phyloP scores from a whole-genome alignment of 2,113 vertebrate genomes.

The Ranitomeya imitator region DNA sequence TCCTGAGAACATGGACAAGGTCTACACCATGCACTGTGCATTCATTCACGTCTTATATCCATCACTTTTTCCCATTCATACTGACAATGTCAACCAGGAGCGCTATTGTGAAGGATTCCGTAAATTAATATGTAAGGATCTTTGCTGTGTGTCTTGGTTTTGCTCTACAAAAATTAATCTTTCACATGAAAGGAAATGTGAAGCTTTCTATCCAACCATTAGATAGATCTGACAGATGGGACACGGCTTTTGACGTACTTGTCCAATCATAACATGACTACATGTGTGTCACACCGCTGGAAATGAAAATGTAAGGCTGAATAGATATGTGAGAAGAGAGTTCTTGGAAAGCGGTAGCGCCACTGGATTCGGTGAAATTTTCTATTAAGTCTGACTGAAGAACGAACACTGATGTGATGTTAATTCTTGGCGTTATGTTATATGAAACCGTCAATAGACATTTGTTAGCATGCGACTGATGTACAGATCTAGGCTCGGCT shows the following conservation, averaged over 20 bases:
- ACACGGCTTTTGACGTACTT: slow-evolving; percentile 13
- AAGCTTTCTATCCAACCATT: background rate
- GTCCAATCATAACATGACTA: background rate
- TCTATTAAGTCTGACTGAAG: background rate
- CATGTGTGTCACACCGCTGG: background rate
- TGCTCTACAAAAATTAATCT: slow-evolving; percentile 32
- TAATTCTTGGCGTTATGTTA: background rate
- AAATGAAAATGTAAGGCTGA: background rate
- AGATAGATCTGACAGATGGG: slow-evolving; percentile 30
- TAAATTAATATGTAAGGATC: slow-evolving; percentile 31
- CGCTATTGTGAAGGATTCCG: slow-evolving; percentile 16
- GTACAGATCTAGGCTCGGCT: background rate
- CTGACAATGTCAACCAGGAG: slow-evolving; percentile 11
- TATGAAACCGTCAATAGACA: background rate
- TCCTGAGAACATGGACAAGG: slow-evolving; percentile 13
- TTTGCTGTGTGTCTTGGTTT: background rate
- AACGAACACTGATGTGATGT: slow-evolving; percentile 19
- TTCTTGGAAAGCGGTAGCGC: background rate
- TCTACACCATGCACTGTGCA: slow-evolving; percentile 7
- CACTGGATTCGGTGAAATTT: background rate
- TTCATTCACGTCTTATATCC: slow-evolving; percentile 31
- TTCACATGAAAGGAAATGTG: slow-evolving; percentile 31
- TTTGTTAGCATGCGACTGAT: background rate
- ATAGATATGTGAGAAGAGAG: background rate
- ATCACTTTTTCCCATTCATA: slow-evolving; percentile 21